Evolutionary conservation across 2,113 vertebrate species (phyloP), one percentile per base, ranked within the genome.

Genomic region (Setophaga kirtlandii): DNA sequence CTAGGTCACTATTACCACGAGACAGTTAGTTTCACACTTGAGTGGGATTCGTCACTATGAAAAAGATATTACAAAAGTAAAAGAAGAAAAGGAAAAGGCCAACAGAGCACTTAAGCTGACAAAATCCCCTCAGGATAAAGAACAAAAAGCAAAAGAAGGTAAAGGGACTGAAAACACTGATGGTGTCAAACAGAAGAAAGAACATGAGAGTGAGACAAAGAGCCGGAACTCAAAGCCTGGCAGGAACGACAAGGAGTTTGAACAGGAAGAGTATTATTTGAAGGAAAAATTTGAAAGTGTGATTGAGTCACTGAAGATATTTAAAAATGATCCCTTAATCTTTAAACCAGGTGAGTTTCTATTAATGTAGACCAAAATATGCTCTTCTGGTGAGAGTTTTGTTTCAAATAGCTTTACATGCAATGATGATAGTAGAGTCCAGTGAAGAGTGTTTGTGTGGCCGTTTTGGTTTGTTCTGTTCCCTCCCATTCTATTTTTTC

Each of bases 21-120:
- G 99, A 62, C 97, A 99, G 96, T 90, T 99, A 71, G 98, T 99
- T 86, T 99, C 99, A 52, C 99, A 99, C 77, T 96, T 99, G 91
- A 99, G 99, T 96, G 99, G 99, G 31, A 99, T 99, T 91, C 98
- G 99, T 71, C 99, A 99, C 91, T 99, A 99, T 85, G 99, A 99
- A 89, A 99, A 99, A 95, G 99, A 99, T 81, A 93, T 97, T 81
- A 96, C 98, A 81, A 99, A 99, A 97, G 98, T 99, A 83, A 98
- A 98, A 77, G 98, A 99, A 90, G 98, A 98, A 90, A 99, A 99
- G 85, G 98, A 98, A 91, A 99, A 99, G 92, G 97, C 97, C 9
- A 99, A 98, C 85, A 97, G 97, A 94, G 97, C 97, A 70, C 65
- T 98, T n/a, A 99, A 98, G 60, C 92, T 90, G 39, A 64, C 90